Percentiles rank a stretch among this genome's conserved stretches.
phyloP scores from a whole-genome alignment of 2,888 invertebrate genomes.

The Prosapia bicincta region DNA sequence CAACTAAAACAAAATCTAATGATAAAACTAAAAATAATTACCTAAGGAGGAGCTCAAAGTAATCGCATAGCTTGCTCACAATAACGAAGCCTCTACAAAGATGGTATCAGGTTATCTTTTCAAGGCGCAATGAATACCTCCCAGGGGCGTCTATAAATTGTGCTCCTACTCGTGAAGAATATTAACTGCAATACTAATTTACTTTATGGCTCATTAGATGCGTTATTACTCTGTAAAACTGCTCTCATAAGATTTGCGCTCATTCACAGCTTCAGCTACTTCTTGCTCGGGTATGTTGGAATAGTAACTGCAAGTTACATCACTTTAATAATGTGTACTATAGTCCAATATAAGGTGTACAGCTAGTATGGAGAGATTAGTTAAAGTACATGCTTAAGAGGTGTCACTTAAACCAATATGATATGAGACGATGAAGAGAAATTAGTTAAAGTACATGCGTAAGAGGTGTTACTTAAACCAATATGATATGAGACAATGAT shows the following conservation, averaged over 20 bases:
- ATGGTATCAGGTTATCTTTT: slow-evolving; percentile 32
- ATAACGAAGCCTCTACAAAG: slow-evolving; percentile 3
- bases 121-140: slow-evolving; percentile 27
- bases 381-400: too few relatives aligned
- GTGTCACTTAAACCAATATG: too few relatives aligned
- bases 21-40: background rate
- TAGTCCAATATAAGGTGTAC: too few relatives aligned
- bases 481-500: too few relatives aligned
- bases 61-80: background rate
- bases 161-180: slow-evolving; percentile 29
- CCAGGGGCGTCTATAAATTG: slow-evolving; percentile 31
- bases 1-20: background rate
- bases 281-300: too few relatives aligned
- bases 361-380: too few relatives aligned
- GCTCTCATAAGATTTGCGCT: background rate
- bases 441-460: too few relatives aligned
- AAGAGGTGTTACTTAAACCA: too few relatives aligned
- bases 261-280: background rate
- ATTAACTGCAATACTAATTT: slow-evolving; percentile 45
- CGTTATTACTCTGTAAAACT: slow-evolving; percentile 2
- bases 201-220: slow-evolving; percentile 56
- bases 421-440: too few relatives aligned
- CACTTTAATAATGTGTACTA: too few relatives aligned
- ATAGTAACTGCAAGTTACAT: too few relatives aligned
- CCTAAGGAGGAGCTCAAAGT: background rate